phyloP scores from a whole-genome alignment of 2,113 vertebrate genomes.

The Aramus guarauna region DNA sequence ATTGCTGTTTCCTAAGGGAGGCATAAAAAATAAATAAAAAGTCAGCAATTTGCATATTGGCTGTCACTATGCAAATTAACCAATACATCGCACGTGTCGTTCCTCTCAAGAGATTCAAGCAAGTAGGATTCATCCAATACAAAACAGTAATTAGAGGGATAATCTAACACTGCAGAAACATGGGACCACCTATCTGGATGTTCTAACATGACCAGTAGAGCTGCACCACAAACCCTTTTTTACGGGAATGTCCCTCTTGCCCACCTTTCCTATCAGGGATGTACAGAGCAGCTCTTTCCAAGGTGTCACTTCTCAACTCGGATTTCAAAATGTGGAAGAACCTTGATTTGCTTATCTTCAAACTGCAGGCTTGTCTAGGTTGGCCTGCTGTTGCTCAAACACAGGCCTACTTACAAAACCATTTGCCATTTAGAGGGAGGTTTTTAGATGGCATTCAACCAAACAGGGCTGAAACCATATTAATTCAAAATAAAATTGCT shows the following conservation, averaged over 20 bases:
- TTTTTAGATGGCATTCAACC: background rate
- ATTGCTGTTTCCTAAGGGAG: background rate
- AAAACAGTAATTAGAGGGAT: background rate
- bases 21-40: background rate
- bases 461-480: background rate
- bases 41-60: background rate
- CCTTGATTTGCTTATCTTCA: conserved; percentile 19
- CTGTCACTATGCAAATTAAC: background rate
- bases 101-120: background rate
- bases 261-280: background rate
- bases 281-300: background rate
- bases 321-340: background rate
- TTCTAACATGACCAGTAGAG: background rate
- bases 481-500: background rate
- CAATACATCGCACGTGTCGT: background rate
- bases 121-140: background rate
- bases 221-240: background rate
- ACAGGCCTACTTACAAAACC: background rate
- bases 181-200: background rate
- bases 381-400: background rate
- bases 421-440: background rate
- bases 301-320: background rate
- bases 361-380: background rate
- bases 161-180: background rate
- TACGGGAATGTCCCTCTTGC: accelerated